Evolutionary conservation across 92 coral and sea anemone genomes (phyloP), one percentile per base, ranked within the genome.

Genomic region (Epizoanthus illoricatus): DNA sequence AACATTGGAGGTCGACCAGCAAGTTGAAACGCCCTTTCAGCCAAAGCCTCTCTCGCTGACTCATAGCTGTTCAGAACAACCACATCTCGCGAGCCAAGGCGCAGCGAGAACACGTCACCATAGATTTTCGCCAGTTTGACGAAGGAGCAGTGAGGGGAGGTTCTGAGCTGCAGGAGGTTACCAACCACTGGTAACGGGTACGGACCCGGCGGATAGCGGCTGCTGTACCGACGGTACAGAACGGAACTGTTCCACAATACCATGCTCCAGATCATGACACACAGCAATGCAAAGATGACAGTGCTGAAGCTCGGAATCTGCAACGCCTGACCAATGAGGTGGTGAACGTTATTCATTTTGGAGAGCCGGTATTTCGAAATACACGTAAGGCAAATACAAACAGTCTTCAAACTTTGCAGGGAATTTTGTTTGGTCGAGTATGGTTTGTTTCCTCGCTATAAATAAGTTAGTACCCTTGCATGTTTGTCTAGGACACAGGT

Each of bases 121-220:
- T 87, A 90, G 52, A 65, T 79, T 86, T 87, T 69, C 65, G 90
- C 84, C 69, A 90, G 76, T 69, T 90, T 57, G 8, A 85, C 52
- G 9, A 90, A 74, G 54, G 70, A 68, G 13, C 70, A 80, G 59
- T 90, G 93, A 61, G 93, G 93, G 36, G 80, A 19, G 73, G 86
- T 71, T 33, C 93, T 90, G 75, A 90, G 90, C 62, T 84, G 88
- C 45, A 67, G 87, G 5, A 90, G 89, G 60, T 84, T 90, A 16
- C 93, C 93, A 57, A 90, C 47, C 36, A 90, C 70, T 17, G 93
- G 93, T 62, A 85, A 69, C 13, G 88, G 76, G 74, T 84, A 84
- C 11, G 93, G 93, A 58, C 93, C 93, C 21, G 93, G 93, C 63
- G 93, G 93, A 80, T 87, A 88, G 16, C 54, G 83, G n/a, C 8